phyloP scores from a whole-genome alignment of 2,888 invertebrate genomes.

The Junonia oenone region DNA sequence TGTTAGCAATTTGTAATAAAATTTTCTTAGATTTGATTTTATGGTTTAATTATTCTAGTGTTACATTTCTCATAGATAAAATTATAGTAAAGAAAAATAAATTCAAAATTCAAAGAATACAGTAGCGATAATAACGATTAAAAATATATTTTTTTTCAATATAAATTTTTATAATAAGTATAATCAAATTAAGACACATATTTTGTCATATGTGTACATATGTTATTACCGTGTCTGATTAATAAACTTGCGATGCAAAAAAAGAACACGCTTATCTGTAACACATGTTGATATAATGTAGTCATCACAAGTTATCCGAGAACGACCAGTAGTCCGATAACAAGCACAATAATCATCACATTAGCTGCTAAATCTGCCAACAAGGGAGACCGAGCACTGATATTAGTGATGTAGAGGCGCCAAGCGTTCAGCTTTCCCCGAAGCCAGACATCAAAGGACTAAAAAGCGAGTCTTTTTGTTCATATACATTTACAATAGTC shows the following conservation, averaged over 20 bases:
- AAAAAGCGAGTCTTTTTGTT: neutral
- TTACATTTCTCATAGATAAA: no score
- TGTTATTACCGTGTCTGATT: no score
- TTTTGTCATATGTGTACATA: no score
- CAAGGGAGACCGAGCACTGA: conserved; percentile 17
- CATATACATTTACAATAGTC: neutral
- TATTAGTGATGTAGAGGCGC: conserved; percentile 30
- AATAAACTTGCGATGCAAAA: neutral
- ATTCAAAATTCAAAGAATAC: no score
- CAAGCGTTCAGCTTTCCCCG: conserved; percentile 34
- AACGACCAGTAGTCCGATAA: neutral
- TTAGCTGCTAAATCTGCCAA: conserved; percentile 32
- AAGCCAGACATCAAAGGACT: conserved; percentile 36
- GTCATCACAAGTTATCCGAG: neutral
- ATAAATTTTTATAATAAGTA: no score
- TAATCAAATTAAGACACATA: no score
- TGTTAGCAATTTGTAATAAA: no score
- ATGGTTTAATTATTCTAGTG: no score
- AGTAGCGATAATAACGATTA: no score
- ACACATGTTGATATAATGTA: neutral
- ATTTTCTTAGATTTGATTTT: neutral
- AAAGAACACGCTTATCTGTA: neutral
- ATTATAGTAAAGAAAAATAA: no score
- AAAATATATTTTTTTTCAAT: no score
- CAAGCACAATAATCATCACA: conserved; percentile 21